These are phyloP conservation scores for Pseudonaja textilis DNA, from an alignment of 2,113 vertebrate genomes.

Conservation along the genomic window DNA sequence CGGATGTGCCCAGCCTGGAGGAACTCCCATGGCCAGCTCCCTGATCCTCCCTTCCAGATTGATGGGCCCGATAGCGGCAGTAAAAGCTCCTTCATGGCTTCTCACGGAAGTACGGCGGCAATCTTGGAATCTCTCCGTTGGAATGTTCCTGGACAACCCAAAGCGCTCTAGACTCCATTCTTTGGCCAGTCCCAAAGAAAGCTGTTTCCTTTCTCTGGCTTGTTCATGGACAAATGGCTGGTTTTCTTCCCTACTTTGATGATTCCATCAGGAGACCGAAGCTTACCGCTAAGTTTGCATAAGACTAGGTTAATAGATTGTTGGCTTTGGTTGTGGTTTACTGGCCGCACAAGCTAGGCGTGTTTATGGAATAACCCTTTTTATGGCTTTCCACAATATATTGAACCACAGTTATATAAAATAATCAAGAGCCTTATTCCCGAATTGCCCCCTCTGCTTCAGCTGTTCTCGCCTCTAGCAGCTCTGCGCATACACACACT, in stretches of 20 bases:
- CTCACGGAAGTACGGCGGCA: neutral
- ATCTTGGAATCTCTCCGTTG: neutral
- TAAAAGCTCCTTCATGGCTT: neutral
- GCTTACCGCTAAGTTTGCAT: neutral
- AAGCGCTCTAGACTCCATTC: neutral
- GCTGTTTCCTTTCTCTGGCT: neutral
- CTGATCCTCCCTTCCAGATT: neutral
- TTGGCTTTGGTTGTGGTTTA: neutral
- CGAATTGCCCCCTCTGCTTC: too few relatives aligned
- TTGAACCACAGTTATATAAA: neutral
- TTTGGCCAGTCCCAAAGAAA: neutral
- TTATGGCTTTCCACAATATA: neutral
- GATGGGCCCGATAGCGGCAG: neutral
- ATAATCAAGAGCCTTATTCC: too few relatives aligned
- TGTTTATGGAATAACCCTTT: neutral
- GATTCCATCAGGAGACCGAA: neutral
- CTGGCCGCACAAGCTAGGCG: neutral
- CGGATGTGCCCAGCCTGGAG: neutral
- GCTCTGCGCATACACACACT: too few relatives aligned
- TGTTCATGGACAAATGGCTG: neutral
- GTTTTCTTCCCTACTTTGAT: neutral
- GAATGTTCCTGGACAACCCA: neutral
- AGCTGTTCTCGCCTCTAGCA: too few relatives aligned
- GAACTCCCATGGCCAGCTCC: neutral
- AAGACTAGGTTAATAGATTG: neutral